Evolutionary conservation across 2,797 vertebrate genomes (phyloP).

Genomic region (Thamnophis elegans): DNA sequence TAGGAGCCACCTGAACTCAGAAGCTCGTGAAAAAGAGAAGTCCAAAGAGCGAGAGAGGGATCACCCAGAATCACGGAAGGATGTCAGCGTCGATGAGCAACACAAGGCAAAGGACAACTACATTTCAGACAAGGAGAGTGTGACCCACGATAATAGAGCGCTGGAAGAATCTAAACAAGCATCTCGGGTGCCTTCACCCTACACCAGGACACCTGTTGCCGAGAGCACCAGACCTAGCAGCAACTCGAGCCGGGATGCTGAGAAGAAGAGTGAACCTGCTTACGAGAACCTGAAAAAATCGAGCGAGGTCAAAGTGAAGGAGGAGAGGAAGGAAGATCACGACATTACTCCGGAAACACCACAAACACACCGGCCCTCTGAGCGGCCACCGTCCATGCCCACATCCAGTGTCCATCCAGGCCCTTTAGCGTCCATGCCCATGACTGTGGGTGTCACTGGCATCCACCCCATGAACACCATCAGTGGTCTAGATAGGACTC

Average conservation of each 20-base stretch:
- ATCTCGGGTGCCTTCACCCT: conserved; percentile 85
- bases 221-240: conserved; percentile 82
- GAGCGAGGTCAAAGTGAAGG: conserved; percentile 93
- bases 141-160: conserved; percentile 79
- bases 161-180: conserved; percentile 84
- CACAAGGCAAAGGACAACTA: conserved; percentile 91
- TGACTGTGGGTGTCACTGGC: conserved; percentile 87
- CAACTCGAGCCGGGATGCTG: conserved; percentile 80
- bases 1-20: conserved; percentile 84
- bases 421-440: conserved; percentile 81
- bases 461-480: conserved; percentile 93
- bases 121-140: conserved; percentile 83
- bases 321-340: conserved; percentile 93
- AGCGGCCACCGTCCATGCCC: conserved; percentile 71
- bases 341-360: conserved; percentile 80
- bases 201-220: conserved; percentile 78
- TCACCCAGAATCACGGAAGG: conserved; percentile 83
- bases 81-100: conserved; percentile 81
- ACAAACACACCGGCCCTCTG: conserved; percentile 75
- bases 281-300: conserved; percentile 86
- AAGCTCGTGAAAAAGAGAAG: conserved; percentile 88
- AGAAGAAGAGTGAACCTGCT: conserved; percentile 81
- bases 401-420: conserved; percentile 71
- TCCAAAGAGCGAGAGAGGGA: conserved; percentile 88
- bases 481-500: conserved; percentile 90